Conservation (phyloP, 2,888 invertebrate species). For the Cephus sareptanus region DNA sequence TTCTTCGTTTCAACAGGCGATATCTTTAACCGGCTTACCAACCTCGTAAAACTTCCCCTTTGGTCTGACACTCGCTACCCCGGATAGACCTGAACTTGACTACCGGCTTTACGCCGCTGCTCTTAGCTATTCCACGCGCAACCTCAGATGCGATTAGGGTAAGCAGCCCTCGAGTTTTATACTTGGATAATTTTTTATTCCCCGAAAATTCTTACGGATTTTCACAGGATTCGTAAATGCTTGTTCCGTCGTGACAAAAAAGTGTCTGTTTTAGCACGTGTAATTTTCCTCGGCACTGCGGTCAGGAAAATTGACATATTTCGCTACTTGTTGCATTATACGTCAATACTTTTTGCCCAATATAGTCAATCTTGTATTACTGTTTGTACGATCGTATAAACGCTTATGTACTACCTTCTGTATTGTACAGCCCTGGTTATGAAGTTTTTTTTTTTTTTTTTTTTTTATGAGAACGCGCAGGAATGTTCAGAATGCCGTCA, state of each 20-base stretch:
- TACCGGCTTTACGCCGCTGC: neutral
- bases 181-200: too few relatives aligned
- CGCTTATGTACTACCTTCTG: neutral
- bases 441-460: constrained; percentile 19
- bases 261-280: too few relatives aligned
- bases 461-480: constrained; percentile 11
- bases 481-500: constrained; percentile 13
- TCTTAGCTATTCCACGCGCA: neutral
- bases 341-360: too few relatives aligned
- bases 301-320: too few relatives aligned
- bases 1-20: neutral
- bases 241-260: too few relatives aligned
- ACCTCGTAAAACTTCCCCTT: neutral
- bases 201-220: too few relatives aligned
- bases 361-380: neutral
- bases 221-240: neutral
- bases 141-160: neutral
- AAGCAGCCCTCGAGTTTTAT: too few relatives aligned
- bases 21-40: neutral
- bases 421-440: constrained; percentile 8
- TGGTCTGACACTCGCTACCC: neutral
- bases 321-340: too few relatives aligned
- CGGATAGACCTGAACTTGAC: neutral
- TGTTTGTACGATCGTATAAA: neutral
- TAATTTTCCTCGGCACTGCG: too few relatives aligned